phyloP scores from a whole-genome alignment of 2,113 vertebrate species.

The Saguinus midas region DNA sequence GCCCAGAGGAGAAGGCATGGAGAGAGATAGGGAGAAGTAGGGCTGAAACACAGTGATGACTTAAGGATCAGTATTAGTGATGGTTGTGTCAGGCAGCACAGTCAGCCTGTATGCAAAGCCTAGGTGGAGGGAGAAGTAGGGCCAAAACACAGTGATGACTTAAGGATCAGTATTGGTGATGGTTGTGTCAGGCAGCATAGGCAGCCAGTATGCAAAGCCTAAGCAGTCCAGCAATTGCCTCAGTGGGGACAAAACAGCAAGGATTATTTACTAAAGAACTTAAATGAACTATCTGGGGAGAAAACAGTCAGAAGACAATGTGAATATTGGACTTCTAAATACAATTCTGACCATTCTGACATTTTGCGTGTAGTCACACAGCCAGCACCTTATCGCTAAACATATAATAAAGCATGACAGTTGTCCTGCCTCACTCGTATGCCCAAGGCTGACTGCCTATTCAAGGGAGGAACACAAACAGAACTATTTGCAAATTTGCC shows the following conservation, averaged over 20 bases:
- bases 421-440: neutral
- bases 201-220: rapidly evolving
- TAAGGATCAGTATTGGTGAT: neutral
- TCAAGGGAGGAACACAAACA: neutral
- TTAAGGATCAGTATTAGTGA: neutral
- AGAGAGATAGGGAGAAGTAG: neutral
- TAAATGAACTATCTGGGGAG: neutral
- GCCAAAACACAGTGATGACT: neutral
- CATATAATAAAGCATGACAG: neutral
- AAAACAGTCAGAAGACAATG: neutral
- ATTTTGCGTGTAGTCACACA: neutral
- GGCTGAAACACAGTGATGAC: neutral
- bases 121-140: too few species aligned
- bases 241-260: rapidly evolving
- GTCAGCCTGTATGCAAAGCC: neutral
- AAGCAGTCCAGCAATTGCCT: neutral
- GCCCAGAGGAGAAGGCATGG: neutral
- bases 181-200: neutral
- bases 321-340: neutral
- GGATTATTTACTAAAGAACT: neutral
- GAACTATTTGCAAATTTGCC: neutral
- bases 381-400: neutral
- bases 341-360: neutral
- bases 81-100: neutral
- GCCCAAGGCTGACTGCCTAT: neutral